Evolutionary conservation across 2,888 invertebrate genomes (phyloP), one percentile per base, ranked within the genome.

Genomic region (Escarpia spicata): DNA sequence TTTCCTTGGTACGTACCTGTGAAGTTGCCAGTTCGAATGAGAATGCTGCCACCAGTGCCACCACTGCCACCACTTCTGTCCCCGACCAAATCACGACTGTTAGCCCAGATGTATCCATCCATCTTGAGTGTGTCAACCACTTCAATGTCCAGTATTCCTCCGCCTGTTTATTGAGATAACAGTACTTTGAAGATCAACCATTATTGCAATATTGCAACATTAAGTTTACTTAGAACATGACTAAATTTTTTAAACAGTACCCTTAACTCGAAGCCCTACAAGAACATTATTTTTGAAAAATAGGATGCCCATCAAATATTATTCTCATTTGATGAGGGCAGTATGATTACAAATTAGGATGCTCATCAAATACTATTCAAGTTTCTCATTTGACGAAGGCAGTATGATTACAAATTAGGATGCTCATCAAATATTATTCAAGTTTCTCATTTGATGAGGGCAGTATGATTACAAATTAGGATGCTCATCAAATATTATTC

Each of bases 81-180:
- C 92, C 93, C 92, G 15, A 52, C 60, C 3, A 94, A 93, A 90
- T 94, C 93, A 52, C 93, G 93, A 92, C 95, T 95, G 93, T 94
- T 95, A 12, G 94, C 94, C 92, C 93, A 94, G 12, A 95, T 94
- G 91, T 94, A 94, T 1, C 95, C 95, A 93, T 94, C 94, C 58
- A 95, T 94, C 37, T 93, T 93, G 90, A 95, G 92, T 0, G 94
- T 94, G 89, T 94, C 93, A 44, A 93, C 91, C 0, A 95, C 93
- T 3, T 93, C 92, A 91, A 95, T 94, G n/a, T 94, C 92, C 43
- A 95, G 90, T 10, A 93, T 93, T 12, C 95, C 95, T 90, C 95
- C 95, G 92, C 95, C 93, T 93, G 91, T 43, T 26, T 4, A 75
- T 6, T 19, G 75, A 15, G 19, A 6, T 75, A n/a, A 75, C 26